Conservation (phyloP, 2,888 invertebrate species). For the Epistrophe grossulariae region DNA sequence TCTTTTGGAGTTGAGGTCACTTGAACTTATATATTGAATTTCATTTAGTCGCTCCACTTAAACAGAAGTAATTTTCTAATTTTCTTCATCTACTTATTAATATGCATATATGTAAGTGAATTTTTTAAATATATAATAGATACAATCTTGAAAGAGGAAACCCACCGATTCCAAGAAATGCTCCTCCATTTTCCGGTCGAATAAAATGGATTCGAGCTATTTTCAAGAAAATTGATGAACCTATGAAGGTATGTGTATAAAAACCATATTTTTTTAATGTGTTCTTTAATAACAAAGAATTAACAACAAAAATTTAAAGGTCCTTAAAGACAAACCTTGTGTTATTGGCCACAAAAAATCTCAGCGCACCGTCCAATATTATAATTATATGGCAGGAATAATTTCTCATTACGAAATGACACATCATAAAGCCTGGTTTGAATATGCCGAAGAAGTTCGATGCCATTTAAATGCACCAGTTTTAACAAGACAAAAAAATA, state of each 20-base stretch:
- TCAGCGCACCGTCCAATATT: conserved; percentile 90
- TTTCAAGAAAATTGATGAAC: conserved; percentile 88
- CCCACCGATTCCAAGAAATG: conserved; percentile 89
- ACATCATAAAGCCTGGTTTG: conserved; percentile 92
- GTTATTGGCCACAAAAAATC: conserved; percentile 88
- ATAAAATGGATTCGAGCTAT: conserved; percentile 93
- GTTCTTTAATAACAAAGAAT: not conserved
- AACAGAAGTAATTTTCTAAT: too few species aligned
- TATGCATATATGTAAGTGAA: too few species aligned
- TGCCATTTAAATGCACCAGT: conserved; percentile 88
- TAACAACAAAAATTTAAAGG: conserved; percentile 34
- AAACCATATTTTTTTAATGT: conserved; percentile 47
- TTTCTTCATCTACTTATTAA: too few species aligned
- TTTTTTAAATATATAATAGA: conserved; percentile 76
- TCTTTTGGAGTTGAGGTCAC: too few species aligned
- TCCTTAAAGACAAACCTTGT: conserved; percentile 79
- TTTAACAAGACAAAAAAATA: conserved; percentile 87
- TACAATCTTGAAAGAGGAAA: conserved; percentile 91
- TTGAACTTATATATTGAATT: too few species aligned
- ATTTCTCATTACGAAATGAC: conserved; percentile 93
- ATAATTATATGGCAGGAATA: conserved; percentile 91
- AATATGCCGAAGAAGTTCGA: conserved; percentile 89
- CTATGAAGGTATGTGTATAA: conserved; percentile 87
- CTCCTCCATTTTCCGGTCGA: conserved; percentile 92
- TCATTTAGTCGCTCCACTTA: too few species aligned